phyloP scores from a whole-genome alignment of 2,113 vertebrate genomes.

The Marmota monax region DNA sequence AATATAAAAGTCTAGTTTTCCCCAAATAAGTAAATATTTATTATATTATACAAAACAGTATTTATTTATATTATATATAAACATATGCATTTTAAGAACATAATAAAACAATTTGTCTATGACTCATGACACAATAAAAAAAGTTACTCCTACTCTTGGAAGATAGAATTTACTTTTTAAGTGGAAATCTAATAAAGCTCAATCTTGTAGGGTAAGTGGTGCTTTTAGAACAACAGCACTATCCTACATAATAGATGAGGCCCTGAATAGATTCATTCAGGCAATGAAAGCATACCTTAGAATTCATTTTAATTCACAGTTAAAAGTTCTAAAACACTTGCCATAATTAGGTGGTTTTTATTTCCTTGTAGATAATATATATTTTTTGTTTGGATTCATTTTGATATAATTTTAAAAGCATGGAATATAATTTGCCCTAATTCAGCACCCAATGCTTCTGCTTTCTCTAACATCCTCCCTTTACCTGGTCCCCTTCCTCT shows the following conservation, averaged over 20 bases:
- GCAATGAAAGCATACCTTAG: not conserved
- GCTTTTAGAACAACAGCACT: not conserved
- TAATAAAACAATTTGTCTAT: not conserved
- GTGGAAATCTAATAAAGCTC: conserved; percentile 24
- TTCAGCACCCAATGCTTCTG: too few species aligned
- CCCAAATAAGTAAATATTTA: not conserved
- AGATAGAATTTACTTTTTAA: conserved; percentile 68
- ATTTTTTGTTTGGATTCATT: not conserved
- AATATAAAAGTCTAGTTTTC: not conserved
- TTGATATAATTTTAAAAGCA: too few species aligned
- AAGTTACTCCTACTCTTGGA: conserved; percentile 22
- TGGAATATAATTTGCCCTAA: too few species aligned
- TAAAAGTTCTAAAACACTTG: not conserved
- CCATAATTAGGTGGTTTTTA: not conserved
- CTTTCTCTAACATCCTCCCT: too few species aligned
- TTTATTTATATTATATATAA: too few species aligned
- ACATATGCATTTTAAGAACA: not conserved
- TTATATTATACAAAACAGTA: not conserved
- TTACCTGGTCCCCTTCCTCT: too few species aligned
- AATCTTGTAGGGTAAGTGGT: conserved; percentile 1
- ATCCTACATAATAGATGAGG: not conserved
- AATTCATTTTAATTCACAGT: not conserved
- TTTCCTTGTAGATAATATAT: not conserved
- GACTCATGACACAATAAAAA: not conserved
- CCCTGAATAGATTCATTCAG: conserved; percentile 12